These are phyloP conservation scores for Catagonus wagneri DNA, from an alignment of 2,113 vertebrate species.

Conservation along the genomic window DNA sequence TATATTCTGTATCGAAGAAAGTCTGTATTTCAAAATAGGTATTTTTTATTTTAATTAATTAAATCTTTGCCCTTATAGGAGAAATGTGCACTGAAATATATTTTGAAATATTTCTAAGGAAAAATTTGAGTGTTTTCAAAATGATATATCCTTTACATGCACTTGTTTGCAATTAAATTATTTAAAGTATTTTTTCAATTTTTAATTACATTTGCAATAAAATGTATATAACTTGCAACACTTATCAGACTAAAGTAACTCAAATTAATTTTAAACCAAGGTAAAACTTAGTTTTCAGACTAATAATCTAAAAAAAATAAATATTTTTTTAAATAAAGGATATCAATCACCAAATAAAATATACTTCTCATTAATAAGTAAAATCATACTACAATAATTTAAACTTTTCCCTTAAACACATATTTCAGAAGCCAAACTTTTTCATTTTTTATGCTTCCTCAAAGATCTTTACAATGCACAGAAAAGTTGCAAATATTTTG, in stretches of 20 bases:
- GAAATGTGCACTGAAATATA: not conserved
- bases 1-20: not conserved
- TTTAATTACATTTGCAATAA: conserved; percentile 24
- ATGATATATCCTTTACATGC: not conserved
- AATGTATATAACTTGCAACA: not conserved
- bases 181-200: not conserved
- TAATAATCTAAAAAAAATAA: not conserved
- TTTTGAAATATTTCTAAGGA: not conserved
- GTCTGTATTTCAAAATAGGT: not conserved
- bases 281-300: conserved; percentile 61
- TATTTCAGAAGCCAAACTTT: not conserved
- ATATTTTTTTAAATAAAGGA: conserved; percentile 60
- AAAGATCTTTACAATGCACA: not conserved
- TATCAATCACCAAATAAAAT: conserved; percentile 32
- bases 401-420: not conserved
- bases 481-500: not conserved
- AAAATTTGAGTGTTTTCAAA: not conserved
- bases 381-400: not conserved
- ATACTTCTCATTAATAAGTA: not conserved
- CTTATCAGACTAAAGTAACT: conserved; percentile 51
- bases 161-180: not conserved
- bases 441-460: not conserved
- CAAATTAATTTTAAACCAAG: conserved; percentile 35
- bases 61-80: not conserved
- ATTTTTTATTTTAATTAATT: conserved; percentile 24